Evolutionary conservation across 2,797 vertebrate genomes (phyloP).

Genomic region (Malurus splendens): DNA sequence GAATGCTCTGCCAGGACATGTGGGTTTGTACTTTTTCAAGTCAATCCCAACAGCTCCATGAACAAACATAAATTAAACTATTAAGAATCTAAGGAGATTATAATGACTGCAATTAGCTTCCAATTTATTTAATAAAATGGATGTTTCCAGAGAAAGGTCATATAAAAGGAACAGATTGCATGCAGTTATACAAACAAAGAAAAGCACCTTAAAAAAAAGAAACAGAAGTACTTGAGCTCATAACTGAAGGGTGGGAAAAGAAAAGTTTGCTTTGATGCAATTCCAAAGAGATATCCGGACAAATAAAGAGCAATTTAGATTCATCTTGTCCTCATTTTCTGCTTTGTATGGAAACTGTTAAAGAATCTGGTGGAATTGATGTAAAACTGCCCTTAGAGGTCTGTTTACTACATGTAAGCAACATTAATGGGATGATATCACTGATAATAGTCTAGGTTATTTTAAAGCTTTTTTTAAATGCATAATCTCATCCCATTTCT

Average conservation of each 20-base stretch:
- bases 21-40: not conserved
- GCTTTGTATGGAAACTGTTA: not conserved
- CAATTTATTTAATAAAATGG: constrained; percentile 20
- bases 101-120: constrained; percentile 49
- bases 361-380: not conserved
- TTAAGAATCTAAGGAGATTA: constrained; percentile 37
- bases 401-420: not conserved
- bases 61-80: constrained; percentile 42
- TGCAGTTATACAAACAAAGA: not conserved
- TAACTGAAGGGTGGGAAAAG: not conserved
- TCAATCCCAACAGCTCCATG: constrained; percentile 21
- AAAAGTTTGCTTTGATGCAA: not conserved
- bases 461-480: not conserved
- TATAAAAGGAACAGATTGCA: not conserved
- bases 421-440: accelerated
- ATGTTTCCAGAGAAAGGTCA: not conserved
- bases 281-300: not conserved
- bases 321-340: not conserved
- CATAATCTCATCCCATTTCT: not conserved
- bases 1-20: not conserved
- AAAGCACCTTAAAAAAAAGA: not conserved
- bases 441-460: not conserved
- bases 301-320: not conserved
- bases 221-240: not conserved
- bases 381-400: not conserved